Base-by-base conservation (phyloP, 1,140 invertebrate genomes). In the Ganaspis sp. region DNA sequence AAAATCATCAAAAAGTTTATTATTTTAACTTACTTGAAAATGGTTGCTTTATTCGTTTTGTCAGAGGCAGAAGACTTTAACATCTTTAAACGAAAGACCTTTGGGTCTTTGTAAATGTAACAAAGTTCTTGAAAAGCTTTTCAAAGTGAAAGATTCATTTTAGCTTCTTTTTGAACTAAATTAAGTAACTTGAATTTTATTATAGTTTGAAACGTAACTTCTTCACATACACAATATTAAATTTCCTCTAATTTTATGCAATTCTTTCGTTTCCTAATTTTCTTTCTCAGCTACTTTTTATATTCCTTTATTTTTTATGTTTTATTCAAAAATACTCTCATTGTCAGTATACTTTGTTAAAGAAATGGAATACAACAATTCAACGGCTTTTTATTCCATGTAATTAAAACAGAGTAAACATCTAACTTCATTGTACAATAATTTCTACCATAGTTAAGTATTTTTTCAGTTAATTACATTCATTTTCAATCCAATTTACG, bases 81-180 rank as follows among this genome's bases (percentile, higher is more conserved):
- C 17, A n/a, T 49, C 45, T 15, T 49, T 58, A 21, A 6, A 26
- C 19, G 17, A 23, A 58, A 58, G 53, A 58, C 53, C 19, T 58
- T 58, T 23, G 53, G 21, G 23, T 64, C 11, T 58, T 11, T 4
- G 54, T 58, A 26, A 64, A 29, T 12, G 26, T 29, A 23, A 64
- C 21, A 64, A 64, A 64, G 54, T 64, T 64, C 54, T 64, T 64
- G 21, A 64, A 64, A 26, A 29, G 54, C 23, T 26, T 11, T 6
- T 15, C 26, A 64, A 64, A 64, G 23, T 64, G 54, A 29, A 64
- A 29, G 9, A 15, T 4, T 23, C 9, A 9, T 29, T 29, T 21
- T 64, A 26, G 21, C 4, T 58, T 29, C 54, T 26, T 29, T 29
- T 21, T 11, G n/a, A 49, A 49, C 45, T n/a, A 49, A 49, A 17